phyloP scores from a whole-genome alignment of 2,888 invertebrate genomes.

The Meandrusa payeni region DNA sequence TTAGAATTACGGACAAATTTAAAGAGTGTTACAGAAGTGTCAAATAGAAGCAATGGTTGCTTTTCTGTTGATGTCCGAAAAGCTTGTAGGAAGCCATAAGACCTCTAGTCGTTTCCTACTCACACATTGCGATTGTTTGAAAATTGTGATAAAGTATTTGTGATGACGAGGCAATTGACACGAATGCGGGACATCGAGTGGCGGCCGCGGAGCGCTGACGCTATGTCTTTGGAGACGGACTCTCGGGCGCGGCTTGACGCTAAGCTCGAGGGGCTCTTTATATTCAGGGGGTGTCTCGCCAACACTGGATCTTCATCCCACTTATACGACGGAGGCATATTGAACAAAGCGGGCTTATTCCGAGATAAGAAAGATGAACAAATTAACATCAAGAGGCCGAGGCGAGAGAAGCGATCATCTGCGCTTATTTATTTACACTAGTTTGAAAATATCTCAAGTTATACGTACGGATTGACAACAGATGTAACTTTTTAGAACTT shows the following conservation, averaged over 20 bases:
- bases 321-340: conserved; percentile 46
- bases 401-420: too few species aligned
- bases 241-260: conserved; percentile 55
- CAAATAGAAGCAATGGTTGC: too few species aligned
- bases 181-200: conserved; percentile 50
- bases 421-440: too few species aligned
- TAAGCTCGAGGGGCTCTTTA: conserved; percentile 41
- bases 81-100: too few species aligned
- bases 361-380: conserved; percentile 28
- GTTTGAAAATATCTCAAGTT: too few species aligned
- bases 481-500: too few species aligned
- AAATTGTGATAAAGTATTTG: conserved; percentile 11
- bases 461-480: too few species aligned
- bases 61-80: too few species aligned
- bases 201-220: conserved; percentile 60
- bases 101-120: too few species aligned
- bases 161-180: conserved; percentile 32
- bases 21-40: too few species aligned
- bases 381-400: conserved; percentile 11
- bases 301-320: conserved; percentile 49
- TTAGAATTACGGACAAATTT: too few species aligned
- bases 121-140: too few species aligned
- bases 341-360: conserved; percentile 52
- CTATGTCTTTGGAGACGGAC: conserved; percentile 52
- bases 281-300: conserved; percentile 50